These are phyloP conservation scores for Pristionchus japonicus DNA, from an alignment of 2,888 invertebrate genomes.

Conservation along the genomic window DNA sequence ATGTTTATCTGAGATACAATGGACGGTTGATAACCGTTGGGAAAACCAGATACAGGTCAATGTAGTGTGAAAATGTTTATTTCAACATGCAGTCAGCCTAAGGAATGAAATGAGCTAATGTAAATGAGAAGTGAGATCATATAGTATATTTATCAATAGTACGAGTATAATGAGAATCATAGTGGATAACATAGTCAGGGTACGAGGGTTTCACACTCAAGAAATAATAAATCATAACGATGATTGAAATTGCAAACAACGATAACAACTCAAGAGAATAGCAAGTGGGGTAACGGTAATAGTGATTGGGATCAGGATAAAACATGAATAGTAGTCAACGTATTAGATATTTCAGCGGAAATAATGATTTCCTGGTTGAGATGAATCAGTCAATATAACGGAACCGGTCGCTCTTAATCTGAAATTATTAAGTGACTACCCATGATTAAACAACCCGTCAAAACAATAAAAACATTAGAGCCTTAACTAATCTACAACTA, in stretches of 20 bases:
- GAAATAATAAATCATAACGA: not conserved
- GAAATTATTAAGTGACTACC: slow-evolving; percentile 43
- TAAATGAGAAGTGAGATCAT: not conserved
- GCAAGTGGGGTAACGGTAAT: not conserved
- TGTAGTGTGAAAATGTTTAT: not conserved
- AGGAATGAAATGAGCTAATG: not conserved
- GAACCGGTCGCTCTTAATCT: slow-evolving; percentile 64
- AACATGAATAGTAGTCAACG: not conserved
- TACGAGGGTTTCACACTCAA: not conserved
- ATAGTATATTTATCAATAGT: not conserved
- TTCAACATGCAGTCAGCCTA: not conserved
- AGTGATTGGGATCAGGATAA: not conserved
- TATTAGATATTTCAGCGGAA: not conserved
- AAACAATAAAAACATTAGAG: not conserved
- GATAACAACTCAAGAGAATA: not conserved
- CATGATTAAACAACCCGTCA: not conserved
- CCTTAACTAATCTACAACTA: not conserved
- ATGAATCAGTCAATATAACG: slow-evolving; percentile 61
- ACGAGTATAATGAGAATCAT: not conserved
- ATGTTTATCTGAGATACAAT: not conserved
- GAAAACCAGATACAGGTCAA: not conserved
- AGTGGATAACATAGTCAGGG: not conserved
- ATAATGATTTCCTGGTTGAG: not conserved
- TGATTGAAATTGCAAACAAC: not conserved
- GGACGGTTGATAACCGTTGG: not conserved